A percentile compares a stretch with the other conserved stretches of the same genome.
These are phyloP conservation scores for Cryptoprocta ferox DNA, from an alignment of 2,797 vertebrate genomes.

Conservation along the genomic window DNA sequence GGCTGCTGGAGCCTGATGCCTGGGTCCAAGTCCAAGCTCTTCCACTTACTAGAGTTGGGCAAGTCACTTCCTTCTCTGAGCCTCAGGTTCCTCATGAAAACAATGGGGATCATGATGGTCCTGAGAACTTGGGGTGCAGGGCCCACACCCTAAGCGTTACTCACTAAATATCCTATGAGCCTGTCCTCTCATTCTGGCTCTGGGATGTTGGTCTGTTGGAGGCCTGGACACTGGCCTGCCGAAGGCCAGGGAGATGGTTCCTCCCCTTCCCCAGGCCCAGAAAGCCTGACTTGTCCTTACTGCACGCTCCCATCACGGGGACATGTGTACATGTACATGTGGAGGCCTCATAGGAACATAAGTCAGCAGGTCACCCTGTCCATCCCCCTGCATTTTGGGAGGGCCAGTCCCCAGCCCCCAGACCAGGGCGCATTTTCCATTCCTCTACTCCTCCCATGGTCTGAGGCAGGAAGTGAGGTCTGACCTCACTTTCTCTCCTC, in stretches of 20 bases:
- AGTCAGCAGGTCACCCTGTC: background rate
- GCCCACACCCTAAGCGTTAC: background rate
- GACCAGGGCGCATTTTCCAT: background rate
- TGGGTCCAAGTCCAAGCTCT: background rate
- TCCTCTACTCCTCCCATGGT: background rate
- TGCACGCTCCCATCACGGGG: background rate
- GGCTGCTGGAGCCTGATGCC: background rate
- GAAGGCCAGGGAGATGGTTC: background rate
- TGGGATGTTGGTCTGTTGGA: background rate
- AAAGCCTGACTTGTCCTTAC: background rate
- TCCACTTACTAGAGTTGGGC: background rate
- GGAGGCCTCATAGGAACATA: background rate
- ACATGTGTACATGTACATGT: background rate
- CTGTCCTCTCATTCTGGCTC: background rate
- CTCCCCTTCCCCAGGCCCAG: background rate
- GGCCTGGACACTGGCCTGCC: background rate
- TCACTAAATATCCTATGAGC: background rate
- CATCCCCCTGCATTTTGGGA: background rate
- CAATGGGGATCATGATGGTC: background rate
- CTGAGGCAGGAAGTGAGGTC: background rate
- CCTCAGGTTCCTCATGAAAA: slow-evolving; percentile 43
- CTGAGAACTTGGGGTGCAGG: background rate
- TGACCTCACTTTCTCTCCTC: background rate
- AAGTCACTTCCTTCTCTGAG: background rate
- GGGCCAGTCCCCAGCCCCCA: background rate